Base-by-base conservation (phyloP, 2,797 vertebrate genomes). In the Argya squamiceps region DNA sequence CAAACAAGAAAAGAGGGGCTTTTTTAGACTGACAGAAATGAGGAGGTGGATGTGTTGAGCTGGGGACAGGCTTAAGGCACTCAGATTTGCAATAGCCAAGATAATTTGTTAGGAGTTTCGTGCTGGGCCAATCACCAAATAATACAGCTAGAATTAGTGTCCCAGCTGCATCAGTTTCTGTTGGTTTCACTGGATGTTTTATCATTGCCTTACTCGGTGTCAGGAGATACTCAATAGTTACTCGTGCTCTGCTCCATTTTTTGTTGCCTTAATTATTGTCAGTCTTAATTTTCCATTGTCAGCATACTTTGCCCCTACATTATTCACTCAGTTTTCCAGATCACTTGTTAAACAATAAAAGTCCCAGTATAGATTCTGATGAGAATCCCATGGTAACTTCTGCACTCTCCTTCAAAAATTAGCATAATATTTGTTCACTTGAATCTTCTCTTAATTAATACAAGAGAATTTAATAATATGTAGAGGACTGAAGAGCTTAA, bases 331-430 rank as follows among this genome's bases (percentile, higher is more conserved):
- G 15, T 81, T 90, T 80, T 84, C 37, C 37, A 59, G 36, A n/a
- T 55, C 19, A 19, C 20, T 74, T 85, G 17, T 67, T 73, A 65
- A 50, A 55, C 26, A 70, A 15, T 70, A 34, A 8, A 81, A 55
- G 44, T 60, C 23, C 29, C 65, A 56, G 60, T 15, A 56, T 7
- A 77, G 39, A 59, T 55, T 68, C 36, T 50, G 21, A 43, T 43
- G 34, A 52, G 52, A 88, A 59, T 46, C 20, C 44, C 44, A 22
- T 12, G 26, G 41, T 63, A 81, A 77, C 7, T 63, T 86, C 49
- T 68, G 11, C 23, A 27, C 16, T 44, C 19, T 67, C 23, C n/a
- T 85, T 70, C 53, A 84, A 89, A 95, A 89, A 81, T 75, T 78
- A 80, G 9, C 43, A 63, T 86, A 29, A 12, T 70, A 55, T 67